Conservation (phyloP, 2,888 invertebrate species). For the Hirudinaria manillensis region DNA sequence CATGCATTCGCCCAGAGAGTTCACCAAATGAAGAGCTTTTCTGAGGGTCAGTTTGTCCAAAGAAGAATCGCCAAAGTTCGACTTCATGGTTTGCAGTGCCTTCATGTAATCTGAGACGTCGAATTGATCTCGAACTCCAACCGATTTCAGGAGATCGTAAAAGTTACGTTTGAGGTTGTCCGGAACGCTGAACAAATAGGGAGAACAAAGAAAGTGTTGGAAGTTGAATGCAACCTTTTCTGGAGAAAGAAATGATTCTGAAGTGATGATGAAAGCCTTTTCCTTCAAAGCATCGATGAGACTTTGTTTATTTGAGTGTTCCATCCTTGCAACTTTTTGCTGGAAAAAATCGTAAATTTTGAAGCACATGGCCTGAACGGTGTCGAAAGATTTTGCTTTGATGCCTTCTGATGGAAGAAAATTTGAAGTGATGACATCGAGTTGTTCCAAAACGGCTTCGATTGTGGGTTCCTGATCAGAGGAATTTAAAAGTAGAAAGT, state of each 20-base stretch:
- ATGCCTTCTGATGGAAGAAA: slow-evolving; percentile 18
- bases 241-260: slow-evolving; percentile 35
- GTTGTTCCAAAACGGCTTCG: slow-evolving; percentile 38
- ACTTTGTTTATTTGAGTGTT: neutral
- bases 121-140: slow-evolving; percentile 40
- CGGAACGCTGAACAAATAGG: slow-evolving; percentile 41
- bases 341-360: slow-evolving; percentile 38
- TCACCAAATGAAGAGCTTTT: slow-evolving; percentile 39
- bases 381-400: slow-evolving; percentile 25
- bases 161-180: slow-evolving; percentile 36
- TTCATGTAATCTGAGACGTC: slow-evolving; percentile 36
- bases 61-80: slow-evolving; percentile 24
- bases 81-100: slow-evolving; percentile 35
- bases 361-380: slow-evolving; percentile 33
- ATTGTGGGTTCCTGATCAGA: slow-evolving; percentile 30
- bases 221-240: slow-evolving; percentile 38
- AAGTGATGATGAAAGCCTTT: slow-evolving; percentile 36
- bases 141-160: slow-evolving; percentile 35
- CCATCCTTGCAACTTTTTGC: slow-evolving; percentile 15
- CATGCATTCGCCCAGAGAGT: slow-evolving; percentile 39
- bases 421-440: slow-evolving; percentile 34
- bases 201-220: slow-evolving; percentile 39
- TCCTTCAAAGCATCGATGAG: slow-evolving; percentile 31
- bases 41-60: slow-evolving; percentile 36
- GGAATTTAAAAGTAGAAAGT: slow-evolving; percentile 32